Evolutionary conservation across 1,140 invertebrate genomes (phyloP).

Genomic region (Drosophila lini): DNA sequence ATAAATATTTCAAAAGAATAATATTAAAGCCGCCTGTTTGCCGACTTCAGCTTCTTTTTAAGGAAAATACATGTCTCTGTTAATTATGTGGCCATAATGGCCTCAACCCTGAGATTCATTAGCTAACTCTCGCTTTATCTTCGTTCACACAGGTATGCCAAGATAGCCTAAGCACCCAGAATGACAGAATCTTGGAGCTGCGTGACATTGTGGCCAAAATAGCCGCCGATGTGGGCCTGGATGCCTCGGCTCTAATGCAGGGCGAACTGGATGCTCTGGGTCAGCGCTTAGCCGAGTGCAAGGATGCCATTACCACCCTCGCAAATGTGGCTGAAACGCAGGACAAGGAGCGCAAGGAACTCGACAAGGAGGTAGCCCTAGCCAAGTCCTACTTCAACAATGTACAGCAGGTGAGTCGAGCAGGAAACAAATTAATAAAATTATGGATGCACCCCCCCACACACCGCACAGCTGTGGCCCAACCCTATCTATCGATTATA

Average conservation of each 20-base stretch:
- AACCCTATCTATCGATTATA: constrained; percentile 62
- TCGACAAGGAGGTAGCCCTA: constrained; percentile 86
- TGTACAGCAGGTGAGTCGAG: constrained; percentile 87
- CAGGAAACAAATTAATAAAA: constrained; percentile 20
- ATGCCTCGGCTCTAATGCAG: constrained; percentile 88
- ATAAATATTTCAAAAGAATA: too few relatives aligned
- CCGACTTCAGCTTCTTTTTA: not conserved
- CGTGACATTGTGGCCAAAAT: constrained; percentile 91
- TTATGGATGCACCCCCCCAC: not conserved
- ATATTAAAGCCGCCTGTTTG: not conserved
- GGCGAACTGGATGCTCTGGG: constrained; percentile 92
- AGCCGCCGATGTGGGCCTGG: constrained; percentile 90
- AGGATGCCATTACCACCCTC: constrained; percentile 89
- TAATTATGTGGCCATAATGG: constrained; percentile 23
- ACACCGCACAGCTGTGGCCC: not conserved
- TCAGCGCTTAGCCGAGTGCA: constrained; percentile 90
- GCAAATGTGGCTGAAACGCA: constrained; percentile 90
- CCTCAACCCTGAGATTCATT: constrained; percentile 32
- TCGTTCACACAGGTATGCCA: constrained; percentile 87
- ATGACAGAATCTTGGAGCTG: constrained; percentile 88
- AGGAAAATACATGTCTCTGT: constrained; percentile 3
- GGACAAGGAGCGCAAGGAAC: constrained; percentile 86
- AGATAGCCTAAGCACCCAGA: constrained; percentile 90
- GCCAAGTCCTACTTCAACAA: constrained; percentile 87
- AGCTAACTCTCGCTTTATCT: constrained; percentile 20